Evolutionary conservation across 2,888 invertebrate genomes (phyloP).

Genomic region (Chromoteleia sp.): DNA sequence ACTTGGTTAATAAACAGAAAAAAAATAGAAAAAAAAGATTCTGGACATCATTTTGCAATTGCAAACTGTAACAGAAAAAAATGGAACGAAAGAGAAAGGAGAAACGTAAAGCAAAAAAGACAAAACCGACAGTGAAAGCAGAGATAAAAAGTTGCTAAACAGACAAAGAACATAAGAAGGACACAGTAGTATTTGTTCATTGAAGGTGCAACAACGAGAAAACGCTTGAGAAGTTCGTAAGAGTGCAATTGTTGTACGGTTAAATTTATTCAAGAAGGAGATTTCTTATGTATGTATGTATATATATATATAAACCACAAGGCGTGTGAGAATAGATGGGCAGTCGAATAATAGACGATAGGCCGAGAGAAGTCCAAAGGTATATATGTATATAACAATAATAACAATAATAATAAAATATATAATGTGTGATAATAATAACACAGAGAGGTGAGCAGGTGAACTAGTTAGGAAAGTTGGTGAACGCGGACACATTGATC

Average conservation of each 20-base stretch:
- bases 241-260: constrained; percentile 70
- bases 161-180: constrained; percentile 75
- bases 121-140: constrained; percentile 74
- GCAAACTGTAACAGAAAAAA: constrained; percentile 27
- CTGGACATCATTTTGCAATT: constrained; percentile 12
- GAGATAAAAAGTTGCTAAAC: constrained; percentile 78
- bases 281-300: constrained; percentile 16
- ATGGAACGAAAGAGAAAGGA: constrained; percentile 40
- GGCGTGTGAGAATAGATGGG: constrained; percentile 68
- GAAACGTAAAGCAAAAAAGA: constrained; percentile 53
- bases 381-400: constrained; percentile 16
- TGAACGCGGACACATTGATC: constrained; percentile 72
- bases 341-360: constrained; percentile 69
- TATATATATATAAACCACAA: constrained; percentile 57
- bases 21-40: constrained; percentile 13
- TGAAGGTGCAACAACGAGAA: constrained; percentile 76
- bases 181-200: constrained; percentile 72
- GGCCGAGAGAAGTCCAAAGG: constrained; percentile 49
- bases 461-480: constrained; percentile 64
- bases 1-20: constrained; percentile 43
- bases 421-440: background rate
- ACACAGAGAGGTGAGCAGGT: constrained; percentile 61
- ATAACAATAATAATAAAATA: constrained; percentile 6
- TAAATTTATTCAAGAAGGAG: constrained; percentile 69
- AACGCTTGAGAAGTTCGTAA: constrained; percentile 71